Evolutionary conservation across 2,113 vertebrate species (phyloP).

Genomic region (Ictalurus punctatus): DNA sequence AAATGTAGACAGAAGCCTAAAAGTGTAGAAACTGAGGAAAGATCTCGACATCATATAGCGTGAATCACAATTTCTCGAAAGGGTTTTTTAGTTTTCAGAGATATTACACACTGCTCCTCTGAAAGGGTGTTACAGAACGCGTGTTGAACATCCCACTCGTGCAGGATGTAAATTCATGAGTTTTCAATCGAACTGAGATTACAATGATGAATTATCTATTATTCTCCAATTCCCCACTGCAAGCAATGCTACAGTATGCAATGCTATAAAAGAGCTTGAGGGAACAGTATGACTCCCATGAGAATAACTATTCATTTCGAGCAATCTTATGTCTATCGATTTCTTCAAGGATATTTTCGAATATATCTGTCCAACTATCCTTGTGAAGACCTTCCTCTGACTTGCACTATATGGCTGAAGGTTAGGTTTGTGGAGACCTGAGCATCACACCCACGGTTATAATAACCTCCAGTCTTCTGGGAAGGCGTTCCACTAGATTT

Average conservation of each 20-base stretch:
- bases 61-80: background rate
- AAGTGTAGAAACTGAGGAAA: background rate
- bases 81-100: background rate
- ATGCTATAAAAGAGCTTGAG: background rate
- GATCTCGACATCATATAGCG: background rate
- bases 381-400: background rate
- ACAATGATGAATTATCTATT: background rate
- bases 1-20: background rate
- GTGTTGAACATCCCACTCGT: background rate
- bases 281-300: background rate
- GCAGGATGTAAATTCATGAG: background rate
- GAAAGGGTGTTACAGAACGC: background rate
- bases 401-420: background rate
- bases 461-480: background rate
- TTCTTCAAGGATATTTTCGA: background rate
- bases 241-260: background rate
- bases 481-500: background rate
- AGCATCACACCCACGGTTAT: background rate
- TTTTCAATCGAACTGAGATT: background rate
- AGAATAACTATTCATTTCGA: background rate
- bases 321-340: background rate
- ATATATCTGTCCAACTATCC: background rate
- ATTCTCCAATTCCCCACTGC: background rate
- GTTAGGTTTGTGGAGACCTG: background rate
- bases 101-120: background rate